Conservation (phyloP, 2,113 vertebrate genomes). For the Odobenus rosmarus region DNA sequence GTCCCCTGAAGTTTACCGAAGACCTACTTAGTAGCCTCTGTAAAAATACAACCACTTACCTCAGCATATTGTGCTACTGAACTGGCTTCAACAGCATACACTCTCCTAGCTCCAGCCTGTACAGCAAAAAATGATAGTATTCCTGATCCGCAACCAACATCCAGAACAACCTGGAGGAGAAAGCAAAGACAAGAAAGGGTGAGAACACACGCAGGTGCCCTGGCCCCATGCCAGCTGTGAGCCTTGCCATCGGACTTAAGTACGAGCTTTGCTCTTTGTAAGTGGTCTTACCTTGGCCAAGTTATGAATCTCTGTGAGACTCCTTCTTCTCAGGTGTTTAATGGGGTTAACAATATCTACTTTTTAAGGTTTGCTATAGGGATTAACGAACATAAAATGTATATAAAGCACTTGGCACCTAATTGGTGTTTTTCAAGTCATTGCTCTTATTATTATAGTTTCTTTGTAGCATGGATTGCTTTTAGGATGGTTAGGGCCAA, state of each 20-base stretch:
- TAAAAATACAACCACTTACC: constrained; percentile 76
- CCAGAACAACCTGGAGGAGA: constrained; percentile 87
- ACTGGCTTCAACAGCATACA: constrained; percentile 88
- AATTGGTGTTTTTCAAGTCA: neutral
- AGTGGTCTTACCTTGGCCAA: neutral
- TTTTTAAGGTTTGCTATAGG: neutral
- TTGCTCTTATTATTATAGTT: neutral
- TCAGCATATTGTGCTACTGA: constrained; percentile 85
- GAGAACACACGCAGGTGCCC: neutral
- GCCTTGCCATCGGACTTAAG: neutral
- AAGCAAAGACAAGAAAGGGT: constrained; percentile 1
- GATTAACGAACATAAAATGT: neutral
- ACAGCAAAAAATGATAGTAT: constrained; percentile 90
- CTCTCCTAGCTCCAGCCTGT: constrained; percentile 87
- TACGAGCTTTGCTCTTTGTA: neutral
- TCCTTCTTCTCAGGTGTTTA: neutral
- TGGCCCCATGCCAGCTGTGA: neutral
- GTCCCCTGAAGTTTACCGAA: neutral
- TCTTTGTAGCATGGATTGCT: constrained; percentile 4
- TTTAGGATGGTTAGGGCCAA: neutral
- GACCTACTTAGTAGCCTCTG: neutral
- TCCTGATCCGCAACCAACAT: constrained; percentile 88
- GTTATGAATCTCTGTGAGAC: neutral
- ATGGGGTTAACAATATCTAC: neutral
- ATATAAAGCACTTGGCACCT: neutral